phyloP scores from a whole-genome alignment of 1,140 invertebrate species.

The Arctopsyche grandis region DNA sequence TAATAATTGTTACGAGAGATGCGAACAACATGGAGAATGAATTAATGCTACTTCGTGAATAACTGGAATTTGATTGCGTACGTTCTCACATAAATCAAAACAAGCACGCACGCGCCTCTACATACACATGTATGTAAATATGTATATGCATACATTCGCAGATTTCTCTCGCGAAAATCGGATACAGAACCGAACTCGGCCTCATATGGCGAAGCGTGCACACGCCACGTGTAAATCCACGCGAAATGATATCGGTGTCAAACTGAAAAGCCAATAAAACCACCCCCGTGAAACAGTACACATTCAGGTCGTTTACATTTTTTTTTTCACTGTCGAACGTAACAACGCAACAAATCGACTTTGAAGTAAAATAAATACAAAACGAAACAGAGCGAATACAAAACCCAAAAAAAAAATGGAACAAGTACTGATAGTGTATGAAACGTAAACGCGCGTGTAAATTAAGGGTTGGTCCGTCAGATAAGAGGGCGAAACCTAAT shows the following conservation, averaged over 20 bases:
- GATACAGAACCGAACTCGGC: neutral
- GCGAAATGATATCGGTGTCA: constrained; percentile 6
- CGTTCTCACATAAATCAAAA: neutral
- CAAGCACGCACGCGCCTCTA: neutral
- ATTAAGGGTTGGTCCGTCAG: neutral
- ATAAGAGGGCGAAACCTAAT: constrained; percentile 22
- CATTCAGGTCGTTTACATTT: neutral
- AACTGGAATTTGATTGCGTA: constrained; percentile 1
- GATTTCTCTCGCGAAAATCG: neutral
- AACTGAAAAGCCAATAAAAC: constrained; percentile 1
- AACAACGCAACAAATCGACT: neutral
- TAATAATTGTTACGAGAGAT: constrained; percentile 3
- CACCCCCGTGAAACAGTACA: neutral
- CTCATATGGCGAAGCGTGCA: neutral
- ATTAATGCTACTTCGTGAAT: neutral
- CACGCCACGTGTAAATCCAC: neutral
- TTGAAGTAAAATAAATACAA: neutral
- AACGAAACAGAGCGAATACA: neutral
- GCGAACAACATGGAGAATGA: neutral
- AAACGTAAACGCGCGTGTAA: constrained; percentile 4
- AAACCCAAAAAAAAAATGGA: neutral
- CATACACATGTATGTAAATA: neutral
- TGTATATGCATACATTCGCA: neutral
- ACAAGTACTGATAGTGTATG: neutral
- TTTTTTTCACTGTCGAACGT: neutral